Percentiles rank a stretch among this genome's conserved stretches.
phyloP scores from a whole-genome alignment of 53 echinoderm and acorn worm genomes.

The Mesocentrotus franciscanus region DNA sequence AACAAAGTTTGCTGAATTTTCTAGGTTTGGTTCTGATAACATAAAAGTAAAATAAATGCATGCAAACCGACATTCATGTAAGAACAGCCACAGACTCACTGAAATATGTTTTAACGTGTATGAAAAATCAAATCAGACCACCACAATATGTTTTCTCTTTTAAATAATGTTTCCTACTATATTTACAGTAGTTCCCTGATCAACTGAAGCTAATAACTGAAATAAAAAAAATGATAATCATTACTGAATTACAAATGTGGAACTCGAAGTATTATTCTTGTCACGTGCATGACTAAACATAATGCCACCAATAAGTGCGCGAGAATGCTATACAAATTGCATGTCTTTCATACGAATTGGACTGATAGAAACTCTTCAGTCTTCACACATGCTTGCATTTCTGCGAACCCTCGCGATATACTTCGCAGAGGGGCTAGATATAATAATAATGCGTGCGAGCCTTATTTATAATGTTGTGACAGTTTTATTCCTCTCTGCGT shows the following conservation, averaged over 20 bases:
- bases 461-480: constrained; percentile 69
- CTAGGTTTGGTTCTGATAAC: neutral
- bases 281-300: neutral
- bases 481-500: constrained; percentile 63
- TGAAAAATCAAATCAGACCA: too few relatives aligned
- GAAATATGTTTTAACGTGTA: too few relatives aligned
- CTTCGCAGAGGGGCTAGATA: neutral
- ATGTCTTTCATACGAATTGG: neutral
- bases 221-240: too few relatives aligned
- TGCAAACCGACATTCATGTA: too few relatives aligned
- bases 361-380: neutral
- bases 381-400: neutral
- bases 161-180: too few relatives aligned
- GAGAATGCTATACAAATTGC: neutral
- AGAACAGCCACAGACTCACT: too few relatives aligned
- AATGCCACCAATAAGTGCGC: neutral
- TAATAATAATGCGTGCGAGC: constrained; percentile 7
- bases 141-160: too few relatives aligned
- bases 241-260: neutral
- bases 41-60: too few relatives aligned
- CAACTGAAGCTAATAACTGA: too few relatives aligned
- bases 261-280: neutral
- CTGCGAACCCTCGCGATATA: neutral
- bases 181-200: too few relatives aligned
- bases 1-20: neutral